Percentiles rank a stretch among this genome's conserved stretches.
These are phyloP conservation scores for Syrmaticus mikado DNA, from an alignment of 2,113 vertebrate species.

Conservation along the genomic window DNA sequence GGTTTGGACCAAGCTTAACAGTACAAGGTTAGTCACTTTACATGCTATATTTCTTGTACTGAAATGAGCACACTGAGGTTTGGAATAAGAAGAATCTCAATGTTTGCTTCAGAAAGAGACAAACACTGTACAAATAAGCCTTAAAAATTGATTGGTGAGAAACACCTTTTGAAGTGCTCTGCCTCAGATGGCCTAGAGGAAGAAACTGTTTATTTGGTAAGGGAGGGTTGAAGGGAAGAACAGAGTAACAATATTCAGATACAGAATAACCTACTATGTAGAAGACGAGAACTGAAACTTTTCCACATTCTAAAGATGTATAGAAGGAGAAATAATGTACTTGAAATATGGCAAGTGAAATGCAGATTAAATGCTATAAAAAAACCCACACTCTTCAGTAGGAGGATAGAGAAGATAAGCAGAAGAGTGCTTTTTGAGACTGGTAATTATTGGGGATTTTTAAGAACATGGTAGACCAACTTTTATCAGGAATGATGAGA, in stretches of 20 bases:
- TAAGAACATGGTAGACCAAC: not conserved
- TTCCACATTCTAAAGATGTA: not conserved
- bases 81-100: not conserved
- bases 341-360: not conserved
- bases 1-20: not conserved
- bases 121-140: not conserved
- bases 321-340: not conserved
- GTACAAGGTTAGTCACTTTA: not conserved
- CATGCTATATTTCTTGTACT: not conserved
- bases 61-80: not conserved
- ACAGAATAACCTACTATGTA: not conserved
- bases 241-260: not conserved
- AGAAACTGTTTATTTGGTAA: not conserved
- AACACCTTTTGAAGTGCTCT: not conserved
- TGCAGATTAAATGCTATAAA: not conserved
- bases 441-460: not conserved
- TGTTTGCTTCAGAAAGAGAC: not conserved
- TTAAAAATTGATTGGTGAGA: not conserved
- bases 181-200: not conserved
- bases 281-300: not conserved
- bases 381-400: not conserved
- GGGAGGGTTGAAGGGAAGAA: not conserved
- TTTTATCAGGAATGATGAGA: not conserved
- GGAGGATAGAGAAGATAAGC: not conserved
- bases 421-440: not conserved